Evolutionary conservation across 2,113 vertebrate genomes (phyloP).

Genomic region (Ceyx melanurus): DNA sequence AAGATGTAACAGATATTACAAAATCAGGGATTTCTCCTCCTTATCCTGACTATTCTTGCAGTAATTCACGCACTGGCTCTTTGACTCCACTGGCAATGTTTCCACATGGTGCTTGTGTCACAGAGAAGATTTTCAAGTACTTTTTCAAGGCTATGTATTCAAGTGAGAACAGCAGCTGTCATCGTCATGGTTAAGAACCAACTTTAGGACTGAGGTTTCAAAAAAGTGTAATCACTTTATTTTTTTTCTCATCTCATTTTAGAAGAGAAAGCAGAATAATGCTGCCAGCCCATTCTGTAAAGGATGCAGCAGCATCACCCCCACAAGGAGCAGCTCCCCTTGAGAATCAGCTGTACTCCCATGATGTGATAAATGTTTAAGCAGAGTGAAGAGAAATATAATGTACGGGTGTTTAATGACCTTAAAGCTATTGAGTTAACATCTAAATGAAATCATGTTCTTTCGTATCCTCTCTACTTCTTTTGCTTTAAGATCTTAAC

Average conservation of each 20-base stretch:
- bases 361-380: not conserved
- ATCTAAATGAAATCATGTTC: not conserved
- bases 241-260: not conserved
- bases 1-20: not conserved
- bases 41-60: not conserved
- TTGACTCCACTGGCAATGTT: not conserved
- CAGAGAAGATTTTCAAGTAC: not conserved
- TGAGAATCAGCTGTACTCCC: not conserved
- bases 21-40: not conserved
- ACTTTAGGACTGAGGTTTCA: not conserved
- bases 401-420: not conserved
- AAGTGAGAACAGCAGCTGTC: constrained; percentile 15
- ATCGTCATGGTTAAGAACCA: not conserved
- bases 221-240: not conserved
- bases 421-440: not conserved
- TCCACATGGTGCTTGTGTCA: not conserved
- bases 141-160: not conserved
- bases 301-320: not conserved
- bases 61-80: not conserved
- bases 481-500: constrained; percentile 12
- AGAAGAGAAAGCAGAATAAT: not conserved
- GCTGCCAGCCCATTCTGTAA: not conserved
- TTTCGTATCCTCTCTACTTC: not conserved
- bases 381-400: not conserved
- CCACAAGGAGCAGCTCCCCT: not conserved